These are phyloP conservation scores for Cremastobaeus sp. DNA, from an alignment of 2,888 invertebrate genomes.

Conservation along the genomic window DNA sequence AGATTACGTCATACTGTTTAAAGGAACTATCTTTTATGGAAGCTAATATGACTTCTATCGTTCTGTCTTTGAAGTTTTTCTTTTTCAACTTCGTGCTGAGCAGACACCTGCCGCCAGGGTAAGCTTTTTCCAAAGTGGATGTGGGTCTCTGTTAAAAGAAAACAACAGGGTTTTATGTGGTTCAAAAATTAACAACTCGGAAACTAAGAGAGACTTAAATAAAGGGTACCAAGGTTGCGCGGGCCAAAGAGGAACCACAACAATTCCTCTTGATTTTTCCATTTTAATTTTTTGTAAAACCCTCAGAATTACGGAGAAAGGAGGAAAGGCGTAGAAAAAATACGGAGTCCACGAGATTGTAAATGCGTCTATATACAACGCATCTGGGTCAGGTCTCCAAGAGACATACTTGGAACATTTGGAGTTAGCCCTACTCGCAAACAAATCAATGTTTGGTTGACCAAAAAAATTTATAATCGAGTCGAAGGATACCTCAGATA, in stretches of 20 bases:
- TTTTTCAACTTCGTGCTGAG: slow-evolving; percentile 1
- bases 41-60: slow-evolving; percentile 16
- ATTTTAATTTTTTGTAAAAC: slow-evolving; percentile 23
- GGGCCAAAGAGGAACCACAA: slow-evolving; percentile 31
- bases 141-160: slow-evolving; percentile 25
- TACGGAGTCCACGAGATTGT: slow-evolving; percentile 13
- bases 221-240: slow-evolving; percentile 36
- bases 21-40: slow-evolving; percentile 13
- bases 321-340: slow-evolving; percentile 35
- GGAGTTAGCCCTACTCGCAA: slow-evolving; percentile 19
- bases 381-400: slow-evolving; percentile 24
- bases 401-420: slow-evolving; percentile 27
- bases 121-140: slow-evolving; percentile 26
- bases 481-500: too few relatives aligned
- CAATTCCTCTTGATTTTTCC: slow-evolving; percentile 22
- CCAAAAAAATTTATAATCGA: slow-evolving; percentile 1
- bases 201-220: slow-evolving; percentile 8
- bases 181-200: slow-evolving; percentile 14
- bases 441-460: slow-evolving; percentile 19
- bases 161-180: slow-evolving; percentile 14
- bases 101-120: slow-evolving; percentile 38
- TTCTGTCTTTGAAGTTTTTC: slow-evolving; percentile 1
- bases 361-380: slow-evolving; percentile 25
- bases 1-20: slow-evolving; percentile 3
- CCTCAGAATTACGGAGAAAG: slow-evolving; percentile 21